Base-by-base conservation (phyloP, 1,140 invertebrate genomes). In the Pemphigus obesinymphae region DNA sequence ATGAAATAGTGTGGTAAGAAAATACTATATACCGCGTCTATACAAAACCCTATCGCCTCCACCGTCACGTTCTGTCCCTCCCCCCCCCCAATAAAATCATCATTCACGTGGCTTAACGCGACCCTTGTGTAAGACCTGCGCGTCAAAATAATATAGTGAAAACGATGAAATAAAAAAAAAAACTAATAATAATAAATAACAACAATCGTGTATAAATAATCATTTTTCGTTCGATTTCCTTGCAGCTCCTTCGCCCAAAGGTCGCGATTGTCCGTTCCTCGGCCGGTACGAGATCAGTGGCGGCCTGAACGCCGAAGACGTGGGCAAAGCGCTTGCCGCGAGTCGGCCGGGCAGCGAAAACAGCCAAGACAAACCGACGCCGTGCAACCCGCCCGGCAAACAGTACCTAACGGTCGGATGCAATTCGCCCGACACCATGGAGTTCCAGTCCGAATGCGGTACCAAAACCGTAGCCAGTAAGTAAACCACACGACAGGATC, bases 401-500 rank as follows among this genome's bases (percentile, higher is more conserved):
- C 83, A 84, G n/a, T 82, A 81, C 55, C 63, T 84, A 34, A 80
- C 84, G 10, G 66, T 84, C 61, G 84, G 84, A n/a, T 84, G 84
- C 58, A 80, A 75, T 40, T 63, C 78, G 15, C 48, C 68, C 8
- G 82, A 84, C 31, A 91, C 90, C 43, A 90, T 94, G 88, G 91
- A 93, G 86, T 91, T 94, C 85, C 90, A 90, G 83, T 91, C 90
- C 34, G 89, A 91, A 72, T 93, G 92, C 87, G 83, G 83, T 66
- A 73, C 83, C 15, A 83, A 85, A 45, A 82, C 82, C 2, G 66
- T 75, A 1, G 72, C 76, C 29, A 66, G 83, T 83, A 53, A 83
- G 76, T 6, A 17, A 17, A 26, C 7, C 5, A 43, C 7, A 40
- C 34, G 20, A 43, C 34, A 7, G 4, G 40, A 72, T 40, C n/a